Base-by-base conservation (phyloP, 2,888 invertebrate species). In the Cinara cedri region DNA sequence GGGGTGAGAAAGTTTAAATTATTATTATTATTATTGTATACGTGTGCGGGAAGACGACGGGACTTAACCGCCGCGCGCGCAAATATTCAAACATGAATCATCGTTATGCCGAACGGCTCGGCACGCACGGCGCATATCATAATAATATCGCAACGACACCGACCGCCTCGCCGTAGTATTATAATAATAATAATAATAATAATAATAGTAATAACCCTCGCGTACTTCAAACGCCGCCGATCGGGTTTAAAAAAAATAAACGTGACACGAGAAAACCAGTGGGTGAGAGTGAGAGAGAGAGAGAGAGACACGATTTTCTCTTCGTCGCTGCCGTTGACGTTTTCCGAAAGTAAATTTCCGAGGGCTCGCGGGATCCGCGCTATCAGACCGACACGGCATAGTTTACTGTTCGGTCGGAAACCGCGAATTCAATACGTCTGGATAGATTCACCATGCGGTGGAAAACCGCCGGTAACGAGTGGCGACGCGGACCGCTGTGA, bases 81-180 rank as follows among this genome's bases (percentile, higher is more conserved):
- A 78, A 78, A 78, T 78, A 78, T 78, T 78, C 78, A 70, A 78
- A 78, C 78, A 70, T 78, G 78, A 78, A 78, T 78, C 78, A 78
- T 78, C 78, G 51, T 78, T 78, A 78, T 68, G 34, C 78, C 34
- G 78, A 6, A 34, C 34, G 34, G 60, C 21, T 49, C n/a, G 70
- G 78, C 68, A 78, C 68, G 78, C 78, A 60, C 78, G n/a, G 49
- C 21, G 70, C 78, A 78, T n/a, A n/a, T n/a, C n/a, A n/a, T n/a
- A n/a, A n/a, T n/a, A n/a, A n/a, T n/a, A n/a, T 78, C 76, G 44
- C 60, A 60, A 72, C 62, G 63, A 42, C 11, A 55, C 19, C 55
- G 11, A 55, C 55, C 21, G 57, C 42, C 21, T 57, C 24, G 44
- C 57, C n/a, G 57, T 55, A 70, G 11, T 46, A 16, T 66, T 16